Evolutionary conservation across 2,888 invertebrate genomes (phyloP).

Genomic region (Podotricha telesiphe): DNA sequence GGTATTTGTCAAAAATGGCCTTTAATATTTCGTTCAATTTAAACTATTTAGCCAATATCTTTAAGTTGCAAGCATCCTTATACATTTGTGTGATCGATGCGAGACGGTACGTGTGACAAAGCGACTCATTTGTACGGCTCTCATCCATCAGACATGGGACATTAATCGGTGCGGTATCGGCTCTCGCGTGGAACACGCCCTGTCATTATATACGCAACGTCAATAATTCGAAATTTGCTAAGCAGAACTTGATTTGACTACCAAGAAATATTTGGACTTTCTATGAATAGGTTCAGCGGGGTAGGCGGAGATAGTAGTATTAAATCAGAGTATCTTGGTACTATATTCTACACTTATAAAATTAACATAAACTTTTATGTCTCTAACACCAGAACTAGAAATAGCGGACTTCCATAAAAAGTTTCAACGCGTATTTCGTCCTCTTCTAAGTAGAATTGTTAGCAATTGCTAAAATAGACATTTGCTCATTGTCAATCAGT

Average conservation of each 20-base stretch:
- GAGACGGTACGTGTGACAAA: conserved; percentile 33
- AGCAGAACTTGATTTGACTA: background rate
- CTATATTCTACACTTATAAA: too few species aligned
- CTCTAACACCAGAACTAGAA: too few species aligned
- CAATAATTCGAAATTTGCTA: conserved; percentile 22
- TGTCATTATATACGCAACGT: conserved; percentile 15
- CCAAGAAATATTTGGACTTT: background rate
- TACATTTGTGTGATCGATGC: conserved; percentile 29
- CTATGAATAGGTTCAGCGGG: background rate
- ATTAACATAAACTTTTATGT: too few species aligned
- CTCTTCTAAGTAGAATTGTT: too few species aligned
- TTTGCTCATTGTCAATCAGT: too few species aligned
- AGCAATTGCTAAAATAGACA: too few species aligned
- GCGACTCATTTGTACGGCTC: conserved; percentile 37
- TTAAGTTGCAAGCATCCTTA: conserved; percentile 7
- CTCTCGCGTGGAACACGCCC: conserved; percentile 10
- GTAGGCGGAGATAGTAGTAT: too few species aligned
- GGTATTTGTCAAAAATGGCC: too few species aligned
- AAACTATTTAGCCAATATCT: background rate
- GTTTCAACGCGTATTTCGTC: too few species aligned
- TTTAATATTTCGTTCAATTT: background rate
- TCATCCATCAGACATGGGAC: conserved; percentile 40
- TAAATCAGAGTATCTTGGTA: too few species aligned
- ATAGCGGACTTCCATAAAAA: too few species aligned
- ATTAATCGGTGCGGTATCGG: conserved; percentile 36